Percentiles rank a stretch among this genome's conserved stretches.
phyloP scores from a whole-genome alignment of 2,888 invertebrate species.

The Sminthurides aquaticus region DNA sequence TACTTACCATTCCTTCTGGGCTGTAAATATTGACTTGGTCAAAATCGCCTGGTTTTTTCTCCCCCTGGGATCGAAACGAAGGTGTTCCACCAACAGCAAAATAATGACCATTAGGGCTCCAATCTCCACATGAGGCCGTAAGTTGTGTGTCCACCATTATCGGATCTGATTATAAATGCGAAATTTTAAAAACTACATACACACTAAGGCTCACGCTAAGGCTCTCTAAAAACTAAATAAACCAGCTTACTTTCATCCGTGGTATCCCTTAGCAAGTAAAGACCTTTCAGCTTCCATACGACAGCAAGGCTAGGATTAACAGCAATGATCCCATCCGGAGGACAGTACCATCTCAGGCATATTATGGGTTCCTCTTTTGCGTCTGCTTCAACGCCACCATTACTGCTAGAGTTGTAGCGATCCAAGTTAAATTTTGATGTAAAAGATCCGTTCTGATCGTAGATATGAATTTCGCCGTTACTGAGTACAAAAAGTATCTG shows the following conservation, averaged over 20 bases:
- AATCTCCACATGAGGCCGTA: constrained; percentile 32
- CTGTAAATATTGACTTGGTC: constrained; percentile 34
- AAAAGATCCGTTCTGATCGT: constrained; percentile 79
- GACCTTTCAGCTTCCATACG: constrained; percentile 28
- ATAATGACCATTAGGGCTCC: constrained; percentile 35
- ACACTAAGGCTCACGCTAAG: too few species aligned
- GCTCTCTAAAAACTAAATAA: not conserved
- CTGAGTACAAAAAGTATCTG: constrained; percentile 79
- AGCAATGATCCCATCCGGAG: constrained; percentile 4
- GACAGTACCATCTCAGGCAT: constrained; percentile 37
- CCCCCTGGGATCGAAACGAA: not conserved
- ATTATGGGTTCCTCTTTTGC: constrained; percentile 36
- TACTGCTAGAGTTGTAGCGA: constrained; percentile 14
- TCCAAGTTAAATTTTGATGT: constrained; percentile 42
- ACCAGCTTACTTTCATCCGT: constrained; percentile 18
- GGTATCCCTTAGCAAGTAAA: constrained; percentile 15
- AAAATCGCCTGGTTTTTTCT: constrained; percentile 20
- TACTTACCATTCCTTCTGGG: constrained; percentile 26
- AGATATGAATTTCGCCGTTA: constrained; percentile 87
- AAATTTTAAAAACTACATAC: not conserved
- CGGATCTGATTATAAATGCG: constrained; percentile 26
- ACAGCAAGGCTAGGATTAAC: constrained; percentile 27
- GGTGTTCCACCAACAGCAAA: constrained; percentile 35
- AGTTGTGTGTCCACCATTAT: constrained; percentile 25
- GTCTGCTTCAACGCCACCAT: constrained; percentile 23